phyloP scores from a whole-genome alignment of 2,888 invertebrate genomes.

The Acleris cristana region DNA sequence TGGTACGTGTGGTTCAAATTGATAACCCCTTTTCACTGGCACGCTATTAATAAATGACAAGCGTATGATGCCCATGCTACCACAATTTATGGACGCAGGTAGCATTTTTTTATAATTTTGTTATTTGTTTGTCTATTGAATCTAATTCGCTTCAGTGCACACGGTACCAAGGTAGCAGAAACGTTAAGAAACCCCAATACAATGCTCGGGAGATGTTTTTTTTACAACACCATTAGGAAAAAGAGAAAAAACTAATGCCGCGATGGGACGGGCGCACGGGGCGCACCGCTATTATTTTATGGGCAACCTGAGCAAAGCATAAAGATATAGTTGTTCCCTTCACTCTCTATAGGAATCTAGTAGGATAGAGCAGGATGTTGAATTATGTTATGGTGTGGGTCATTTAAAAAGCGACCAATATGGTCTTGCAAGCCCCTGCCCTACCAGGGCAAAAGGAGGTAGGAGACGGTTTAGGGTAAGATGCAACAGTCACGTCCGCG shows the following conservation, averaged over 20 bases:
- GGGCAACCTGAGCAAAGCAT: background rate
- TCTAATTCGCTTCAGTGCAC: constrained; percentile 41
- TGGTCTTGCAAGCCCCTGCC: constrained; percentile 2
- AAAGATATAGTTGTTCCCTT: constrained; percentile 5
- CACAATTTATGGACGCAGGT: background rate
- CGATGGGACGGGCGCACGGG: no score
- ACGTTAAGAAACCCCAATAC: background rate
- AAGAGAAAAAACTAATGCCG: no score
- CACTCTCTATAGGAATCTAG: background rate
- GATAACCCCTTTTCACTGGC: constrained; percentile 24
- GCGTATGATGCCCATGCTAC: background rate
- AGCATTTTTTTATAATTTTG: background rate
- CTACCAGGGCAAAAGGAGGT: constrained; percentile 34
- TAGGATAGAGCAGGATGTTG: background rate
- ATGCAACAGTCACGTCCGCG: constrained; percentile 27
- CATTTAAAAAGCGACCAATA: background rate
- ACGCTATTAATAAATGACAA: background rate
- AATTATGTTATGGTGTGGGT: background rate
- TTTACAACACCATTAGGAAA: no score
- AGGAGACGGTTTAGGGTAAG: constrained; percentile 31
- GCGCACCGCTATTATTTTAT: no score
- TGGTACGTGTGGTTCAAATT: constrained; percentile 31
- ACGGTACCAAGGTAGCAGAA: constrained; percentile 31
- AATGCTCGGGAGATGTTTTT: background rate
- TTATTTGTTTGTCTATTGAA: constrained; percentile 20